phyloP scores from a whole-genome alignment of 1,140 invertebrate genomes.

The Limonius californicus region DNA sequence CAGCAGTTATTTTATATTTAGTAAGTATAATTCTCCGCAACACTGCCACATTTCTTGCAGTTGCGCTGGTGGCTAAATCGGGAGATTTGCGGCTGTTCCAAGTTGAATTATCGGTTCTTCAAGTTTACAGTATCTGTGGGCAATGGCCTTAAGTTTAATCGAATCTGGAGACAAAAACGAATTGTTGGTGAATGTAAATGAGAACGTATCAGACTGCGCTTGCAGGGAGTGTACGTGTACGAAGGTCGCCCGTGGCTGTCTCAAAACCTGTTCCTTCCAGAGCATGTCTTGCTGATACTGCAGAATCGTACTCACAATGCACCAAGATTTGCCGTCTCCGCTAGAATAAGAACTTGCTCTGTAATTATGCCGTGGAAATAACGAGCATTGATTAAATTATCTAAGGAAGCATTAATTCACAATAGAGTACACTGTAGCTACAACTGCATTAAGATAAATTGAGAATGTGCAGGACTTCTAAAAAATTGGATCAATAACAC shows the following conservation, averaged over 20 bases:
- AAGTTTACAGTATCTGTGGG: slow-evolving; percentile 25
- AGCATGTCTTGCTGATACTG: slow-evolving; percentile 17
- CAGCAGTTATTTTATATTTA: no score
- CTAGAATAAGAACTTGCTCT: no score
- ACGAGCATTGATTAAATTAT: no score
- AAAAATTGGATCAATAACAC: not conserved
- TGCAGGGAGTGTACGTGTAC: slow-evolving; percentile 26
- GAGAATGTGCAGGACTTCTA: not conserved
- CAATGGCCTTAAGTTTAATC: slow-evolving; percentile 33
- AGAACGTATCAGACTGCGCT: slow-evolving; percentile 25
- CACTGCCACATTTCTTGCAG: no score
- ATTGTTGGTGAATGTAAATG: slow-evolving; percentile 32
- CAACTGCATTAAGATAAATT: not conserved
- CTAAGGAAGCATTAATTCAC: no score
- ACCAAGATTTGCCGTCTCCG: slow-evolving; percentile 2
- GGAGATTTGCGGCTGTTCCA: not conserved
- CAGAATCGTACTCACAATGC: not conserved
- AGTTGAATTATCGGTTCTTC: slow-evolving; percentile 7
- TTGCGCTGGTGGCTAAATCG: not conserved
- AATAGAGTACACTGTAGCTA: no score
- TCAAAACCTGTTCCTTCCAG: slow-evolving; percentile 27
- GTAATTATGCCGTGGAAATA: no score
- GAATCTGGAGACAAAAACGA: slow-evolving; percentile 32
- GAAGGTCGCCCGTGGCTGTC: slow-evolving; percentile 25
- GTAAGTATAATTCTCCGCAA: no score